A percentile compares a stretch with the other conserved stretches of the same genome.
Conservation (phyloP, 2,113 vertebrate species). For the Xyliphius kryptos region DNA sequence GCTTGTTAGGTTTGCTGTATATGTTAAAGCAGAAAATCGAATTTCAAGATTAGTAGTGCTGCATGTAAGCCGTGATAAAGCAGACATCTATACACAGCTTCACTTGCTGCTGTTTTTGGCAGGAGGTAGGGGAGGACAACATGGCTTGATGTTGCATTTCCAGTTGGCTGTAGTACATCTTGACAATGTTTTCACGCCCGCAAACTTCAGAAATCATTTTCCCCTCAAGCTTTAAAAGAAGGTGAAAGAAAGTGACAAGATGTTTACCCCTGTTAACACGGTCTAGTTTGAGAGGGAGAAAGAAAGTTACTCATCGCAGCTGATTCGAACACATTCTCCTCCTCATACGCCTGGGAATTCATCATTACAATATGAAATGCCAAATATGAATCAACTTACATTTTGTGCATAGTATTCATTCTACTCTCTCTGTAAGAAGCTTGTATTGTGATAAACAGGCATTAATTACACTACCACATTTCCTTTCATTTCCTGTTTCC, state of each 20-base stretch:
- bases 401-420: too few relatives aligned
- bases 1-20: neutral
- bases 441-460: slow-evolving; percentile 19
- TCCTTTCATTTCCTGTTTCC: slow-evolving; percentile 40
- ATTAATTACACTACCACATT: slow-evolving; percentile 38
- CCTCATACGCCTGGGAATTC: neutral
- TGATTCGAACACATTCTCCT: neutral
- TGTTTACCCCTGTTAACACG: neutral
- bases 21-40: neutral
- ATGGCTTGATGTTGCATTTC: neutral
- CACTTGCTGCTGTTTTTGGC: slow-evolving; percentile 17
- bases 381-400: too few relatives aligned
- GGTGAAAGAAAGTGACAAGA: neutral
- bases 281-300: neutral
- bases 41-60: neutral
- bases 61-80: neutral
- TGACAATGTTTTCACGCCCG: neutral
- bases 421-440: neutral
- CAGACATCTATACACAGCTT: slow-evolving; percentile 2
- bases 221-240: neutral
- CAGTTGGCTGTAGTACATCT: neutral
- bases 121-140: slow-evolving; percentile 9
- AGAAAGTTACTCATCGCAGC: neutral
- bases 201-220: neutral
- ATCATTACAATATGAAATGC: too few relatives aligned